Percentiles rank a stretch among this genome's conserved stretches.
Conservation (phyloP, 2,113 vertebrate genomes). For the Hydropotes inermis region DNA sequence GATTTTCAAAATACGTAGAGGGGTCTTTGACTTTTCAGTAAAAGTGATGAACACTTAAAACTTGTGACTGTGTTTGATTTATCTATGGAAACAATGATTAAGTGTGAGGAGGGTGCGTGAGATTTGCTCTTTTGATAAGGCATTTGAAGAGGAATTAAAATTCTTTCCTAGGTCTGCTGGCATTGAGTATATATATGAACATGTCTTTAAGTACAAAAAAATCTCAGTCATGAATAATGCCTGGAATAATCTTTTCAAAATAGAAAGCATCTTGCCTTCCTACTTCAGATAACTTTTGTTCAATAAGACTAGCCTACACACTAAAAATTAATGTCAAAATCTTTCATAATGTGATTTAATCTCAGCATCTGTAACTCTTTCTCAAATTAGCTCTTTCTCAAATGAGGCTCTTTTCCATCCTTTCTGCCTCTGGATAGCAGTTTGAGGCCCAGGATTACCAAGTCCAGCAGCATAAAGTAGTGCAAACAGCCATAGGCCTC, state of each 20-base stretch:
- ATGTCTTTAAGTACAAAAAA: background rate
- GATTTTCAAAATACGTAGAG: slow-evolving; percentile 49
- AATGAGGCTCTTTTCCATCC: background rate
- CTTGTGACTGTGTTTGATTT: background rate
- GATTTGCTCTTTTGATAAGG: background rate
- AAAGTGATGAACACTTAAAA: slow-evolving; percentile 43
- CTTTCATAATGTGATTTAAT: background rate
- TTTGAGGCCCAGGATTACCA: background rate
- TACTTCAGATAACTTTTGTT: slow-evolving; percentile 8
- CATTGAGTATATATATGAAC: slow-evolving; percentile 36
- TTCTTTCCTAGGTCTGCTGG: slow-evolving; percentile 28
- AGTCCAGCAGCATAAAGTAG: background rate
- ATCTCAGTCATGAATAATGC: background rate
- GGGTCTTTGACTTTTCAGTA: slow-evolving; percentile 58
- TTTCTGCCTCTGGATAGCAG: background rate
- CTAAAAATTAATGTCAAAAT: slow-evolving; percentile 12
- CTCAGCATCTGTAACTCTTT: background rate
- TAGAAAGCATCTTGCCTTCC: slow-evolving; percentile 30
- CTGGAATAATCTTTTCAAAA: slow-evolving; percentile 44
- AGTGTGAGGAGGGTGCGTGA: background rate
- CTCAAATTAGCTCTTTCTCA: slow-evolving; percentile 15
- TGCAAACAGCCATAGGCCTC: background rate
- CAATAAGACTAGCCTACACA: background rate
- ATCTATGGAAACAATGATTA: background rate
- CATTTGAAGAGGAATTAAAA: slow-evolving; percentile 42